Evolutionary conservation across 2,888 invertebrate genomes (phyloP).

Genomic region (Eucera pruinosa): DNA sequence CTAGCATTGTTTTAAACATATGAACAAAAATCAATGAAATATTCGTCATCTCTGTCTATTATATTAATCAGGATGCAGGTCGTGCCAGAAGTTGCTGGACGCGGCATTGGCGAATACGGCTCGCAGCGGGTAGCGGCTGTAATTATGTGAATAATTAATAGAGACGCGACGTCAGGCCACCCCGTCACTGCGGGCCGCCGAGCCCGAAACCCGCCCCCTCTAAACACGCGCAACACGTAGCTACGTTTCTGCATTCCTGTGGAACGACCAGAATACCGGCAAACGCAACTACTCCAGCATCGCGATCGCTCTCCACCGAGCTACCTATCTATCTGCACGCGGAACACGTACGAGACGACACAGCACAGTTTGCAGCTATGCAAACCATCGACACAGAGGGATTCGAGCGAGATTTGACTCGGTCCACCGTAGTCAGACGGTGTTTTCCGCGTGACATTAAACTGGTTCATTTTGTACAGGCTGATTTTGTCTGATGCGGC

Average conservation of each 20-base stretch:
- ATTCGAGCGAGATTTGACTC: conserved; percentile 12
- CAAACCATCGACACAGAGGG: conserved; percentile 13
- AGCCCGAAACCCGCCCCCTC: conserved; percentile 81
- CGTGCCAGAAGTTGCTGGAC: conserved; percentile 18
- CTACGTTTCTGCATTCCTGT: conserved; percentile 48
- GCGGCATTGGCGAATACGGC: conserved; percentile 46
- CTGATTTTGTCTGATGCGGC: not conserved
- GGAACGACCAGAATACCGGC: conserved; percentile 40
- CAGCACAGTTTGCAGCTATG: no score
- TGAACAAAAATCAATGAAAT: no score
- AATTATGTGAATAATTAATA: conserved; percentile 80
- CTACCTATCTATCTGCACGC: conserved; percentile 32
- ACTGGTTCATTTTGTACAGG: not conserved
- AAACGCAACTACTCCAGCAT: conserved; percentile 20
- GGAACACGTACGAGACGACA: conserved; percentile 30
- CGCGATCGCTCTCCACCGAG: conserved; percentile 39
- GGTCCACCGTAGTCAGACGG: not conserved
- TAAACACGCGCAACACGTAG: conserved; percentile 61
- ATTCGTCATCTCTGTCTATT: not conserved
- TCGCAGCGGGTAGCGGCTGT: conserved; percentile 69
- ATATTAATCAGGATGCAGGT: conserved; percentile 13
- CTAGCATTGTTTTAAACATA: not conserved
- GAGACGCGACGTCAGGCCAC: conserved; percentile 83
- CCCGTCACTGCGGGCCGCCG: conserved; percentile 84
- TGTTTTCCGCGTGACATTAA: not conserved